A percentile compares a stretch with the other conserved stretches of the same genome.
Evolutionary conservation across 2,888 invertebrate genomes (phyloP).

Genomic region (Andrena minutula): DNA sequence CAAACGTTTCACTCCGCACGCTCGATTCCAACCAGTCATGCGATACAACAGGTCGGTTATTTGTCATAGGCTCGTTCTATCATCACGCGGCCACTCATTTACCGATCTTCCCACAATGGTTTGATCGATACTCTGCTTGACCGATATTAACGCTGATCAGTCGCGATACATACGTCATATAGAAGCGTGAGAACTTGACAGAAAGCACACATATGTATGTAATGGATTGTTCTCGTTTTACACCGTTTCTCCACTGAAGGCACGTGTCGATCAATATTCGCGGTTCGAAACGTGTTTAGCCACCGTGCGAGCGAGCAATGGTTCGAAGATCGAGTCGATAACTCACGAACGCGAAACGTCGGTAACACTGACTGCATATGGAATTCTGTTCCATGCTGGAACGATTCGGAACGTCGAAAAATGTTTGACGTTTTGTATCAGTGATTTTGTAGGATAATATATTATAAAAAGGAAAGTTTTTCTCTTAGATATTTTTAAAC

Average conservation of each 20-base stretch:
- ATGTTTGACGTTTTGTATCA: too few relatives aligned
- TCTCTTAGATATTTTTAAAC: too few relatives aligned
- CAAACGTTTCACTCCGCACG: slow-evolving; percentile 2
- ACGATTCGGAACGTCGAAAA: neutral
- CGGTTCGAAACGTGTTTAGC: neutral
- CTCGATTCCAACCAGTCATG: slow-evolving; percentile 5
- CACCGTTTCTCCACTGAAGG: neutral
- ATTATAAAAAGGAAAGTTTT: too few relatives aligned
- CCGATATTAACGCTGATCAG: neutral
- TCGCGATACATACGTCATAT: neutral
- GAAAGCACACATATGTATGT: neutral
- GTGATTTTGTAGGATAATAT: too few relatives aligned
- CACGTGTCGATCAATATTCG: neutral
- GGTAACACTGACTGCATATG: neutral
- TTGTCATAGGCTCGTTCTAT: slow-evolving; percentile 22
- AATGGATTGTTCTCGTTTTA: neutral
- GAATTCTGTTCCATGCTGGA: neutral
- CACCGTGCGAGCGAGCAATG: neutral
- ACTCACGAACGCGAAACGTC: neutral
- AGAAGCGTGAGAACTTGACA: too few relatives aligned
- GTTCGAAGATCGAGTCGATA: slow-evolving; percentile 2
- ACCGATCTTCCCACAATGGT: slow-evolving; percentile 8
- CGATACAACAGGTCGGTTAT: slow-evolving; percentile 27
- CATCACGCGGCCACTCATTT: neutral
- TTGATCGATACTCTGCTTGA: neutral